Base-by-base conservation (phyloP, 2,888 invertebrate species). In the Diarsia mendica region DNA sequence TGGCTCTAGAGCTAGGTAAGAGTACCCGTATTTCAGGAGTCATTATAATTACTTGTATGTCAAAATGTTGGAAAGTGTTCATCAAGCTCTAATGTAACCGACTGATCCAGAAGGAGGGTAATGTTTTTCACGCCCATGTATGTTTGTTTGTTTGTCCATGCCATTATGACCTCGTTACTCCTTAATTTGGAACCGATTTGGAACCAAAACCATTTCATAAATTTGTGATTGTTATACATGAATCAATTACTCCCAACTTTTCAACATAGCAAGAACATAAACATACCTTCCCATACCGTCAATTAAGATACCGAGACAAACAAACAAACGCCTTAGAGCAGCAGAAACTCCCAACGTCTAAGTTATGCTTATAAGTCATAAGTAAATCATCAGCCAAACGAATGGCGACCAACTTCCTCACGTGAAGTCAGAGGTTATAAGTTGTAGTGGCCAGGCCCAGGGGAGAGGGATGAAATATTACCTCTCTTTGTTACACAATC, bases 401-500 rank as follows among this genome's bases (percentile, higher is more conserved):
- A 71, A 84, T 63, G 77, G 76, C 64, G 44, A 83, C 48, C 58
- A 82, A 85, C 75, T 86, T 85, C 61, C 48, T 72, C 81, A 69
- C 85, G 58, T 46, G 72, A 63, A 58, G 10, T 55, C 55, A 55
- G 33, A 70, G 83, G 67, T 68, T 73, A 70, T 72, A 76, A 77
- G 75, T 85, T 79, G 58, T 67, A 70, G 61, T 84, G 83, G 83
- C 69, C 85, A 68, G 55, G n/a, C 75, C 69, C 79, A 23, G n/a
- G 82, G 85, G 85, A 85, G 72, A 66, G 69, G 69, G 67, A 78
- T 87, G 87, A 87, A 73, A 82, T 85, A 86, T 85, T 68, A 77
- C 73, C 72, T 75, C 84, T 85, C 85, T 86, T 87, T 87, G 82
- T 87, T 80, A 87, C 85, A 85, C 82, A 82, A 86, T 87, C 85